These are phyloP conservation scores for Cantharis nigra DNA, from an alignment of 2,888 invertebrate genomes.

Conservation along the genomic window DNA sequence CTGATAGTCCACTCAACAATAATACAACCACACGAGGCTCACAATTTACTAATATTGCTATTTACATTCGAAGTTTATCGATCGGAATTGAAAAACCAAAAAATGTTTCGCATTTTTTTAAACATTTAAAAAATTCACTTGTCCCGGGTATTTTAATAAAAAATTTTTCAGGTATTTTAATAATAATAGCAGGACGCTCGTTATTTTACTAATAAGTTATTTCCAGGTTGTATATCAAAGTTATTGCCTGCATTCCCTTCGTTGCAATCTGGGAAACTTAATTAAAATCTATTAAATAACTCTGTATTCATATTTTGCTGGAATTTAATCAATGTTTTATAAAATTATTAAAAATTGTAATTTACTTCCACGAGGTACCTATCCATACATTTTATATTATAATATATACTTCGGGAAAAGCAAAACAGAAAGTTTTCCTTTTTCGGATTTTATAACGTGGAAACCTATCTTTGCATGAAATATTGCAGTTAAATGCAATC, in stretches of 20 bases:
- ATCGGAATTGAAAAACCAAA: not conserved
- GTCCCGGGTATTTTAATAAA: not conserved
- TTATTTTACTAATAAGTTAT: not conserved
- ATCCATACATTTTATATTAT: no score
- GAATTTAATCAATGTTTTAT: not conserved
- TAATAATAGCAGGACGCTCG: not conserved
- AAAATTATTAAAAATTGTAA: not conserved
- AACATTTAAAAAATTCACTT: not conserved
- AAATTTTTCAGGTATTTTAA: not conserved
- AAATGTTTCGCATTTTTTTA: not conserved
- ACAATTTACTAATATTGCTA: not conserved
- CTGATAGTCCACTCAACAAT: not conserved
- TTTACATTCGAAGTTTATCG: not conserved
- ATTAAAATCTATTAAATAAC: slow-evolving; percentile 3
- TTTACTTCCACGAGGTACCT: not conserved
- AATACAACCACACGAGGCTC: not conserved
- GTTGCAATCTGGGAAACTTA: slow-evolving; percentile 1
- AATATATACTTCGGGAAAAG: not conserved
- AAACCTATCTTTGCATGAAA: slow-evolving; percentile 2
- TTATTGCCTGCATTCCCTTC: not conserved
- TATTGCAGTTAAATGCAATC: slow-evolving; percentile 18
- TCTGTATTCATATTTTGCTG: not conserved
- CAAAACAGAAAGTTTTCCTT: not conserved
- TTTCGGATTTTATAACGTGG: not conserved
- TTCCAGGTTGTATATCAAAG: not conserved